phyloP scores from a whole-genome alignment of 2,888 invertebrate genomes.

The Dorcus hopei region DNA sequence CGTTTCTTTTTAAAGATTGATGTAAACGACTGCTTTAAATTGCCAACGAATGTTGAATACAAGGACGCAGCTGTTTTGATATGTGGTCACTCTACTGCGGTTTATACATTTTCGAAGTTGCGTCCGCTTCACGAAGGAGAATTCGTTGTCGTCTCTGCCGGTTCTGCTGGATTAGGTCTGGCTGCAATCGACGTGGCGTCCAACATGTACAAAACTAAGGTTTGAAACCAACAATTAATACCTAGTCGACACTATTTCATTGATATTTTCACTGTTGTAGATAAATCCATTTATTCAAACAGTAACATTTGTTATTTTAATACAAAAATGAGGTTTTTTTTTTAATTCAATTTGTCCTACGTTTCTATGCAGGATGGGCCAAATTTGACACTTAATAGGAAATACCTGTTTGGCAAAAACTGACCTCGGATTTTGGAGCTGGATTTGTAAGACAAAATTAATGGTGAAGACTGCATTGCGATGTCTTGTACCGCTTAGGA shows the following conservation, averaged over 20 bases:
- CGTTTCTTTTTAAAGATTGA: conserved; percentile 35
- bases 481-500: too few relatives aligned
- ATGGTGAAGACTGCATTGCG: too few relatives aligned
- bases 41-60: conserved; percentile 54
- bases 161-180: conserved; percentile 60
- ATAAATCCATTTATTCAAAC: too few relatives aligned
- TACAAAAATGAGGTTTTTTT: too few relatives aligned
- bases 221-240: conserved; percentile 32
- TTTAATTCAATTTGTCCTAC: too few relatives aligned
- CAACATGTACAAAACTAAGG: conserved; percentile 64
- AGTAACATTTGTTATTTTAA: too few relatives aligned
- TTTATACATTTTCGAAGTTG: conserved; percentile 59
- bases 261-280: too few relatives aligned
- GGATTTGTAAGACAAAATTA: too few relatives aligned
- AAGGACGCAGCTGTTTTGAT: conserved; percentile 58
- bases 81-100: conserved; percentile 63
- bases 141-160: conserved; percentile 62
- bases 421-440: too few relatives aligned
- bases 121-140: conserved; percentile 52
- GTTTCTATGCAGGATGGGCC: too few relatives aligned
- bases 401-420: too few relatives aligned
- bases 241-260: background rate
- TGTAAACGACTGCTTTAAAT: conserved; percentile 57
- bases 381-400: too few relatives aligned
- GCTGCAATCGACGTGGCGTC: conserved; percentile 69